These are phyloP conservation scores for Eugnorisma glareosa DNA, from an alignment of 2,888 invertebrate species.

Conservation along the genomic window DNA sequence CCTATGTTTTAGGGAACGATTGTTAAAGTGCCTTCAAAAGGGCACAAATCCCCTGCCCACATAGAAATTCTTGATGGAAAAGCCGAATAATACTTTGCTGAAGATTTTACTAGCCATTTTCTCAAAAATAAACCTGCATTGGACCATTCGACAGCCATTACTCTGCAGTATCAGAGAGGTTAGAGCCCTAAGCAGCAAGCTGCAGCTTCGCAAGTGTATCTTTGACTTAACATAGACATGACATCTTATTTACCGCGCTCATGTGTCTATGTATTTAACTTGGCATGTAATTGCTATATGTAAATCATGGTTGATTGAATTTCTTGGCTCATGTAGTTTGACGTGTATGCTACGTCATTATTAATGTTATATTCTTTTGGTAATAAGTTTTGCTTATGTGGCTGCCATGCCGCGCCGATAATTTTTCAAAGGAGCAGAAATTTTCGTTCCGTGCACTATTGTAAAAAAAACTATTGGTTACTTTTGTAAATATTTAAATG, in stretches of 20 bases:
- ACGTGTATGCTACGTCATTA: background rate
- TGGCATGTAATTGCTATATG: constrained; percentile 19
- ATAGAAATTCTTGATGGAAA: no score
- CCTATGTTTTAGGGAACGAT: no score
- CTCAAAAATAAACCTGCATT: no score
- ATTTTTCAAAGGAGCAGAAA: no score
- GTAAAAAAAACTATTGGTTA: no score
- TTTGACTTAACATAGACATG: background rate
- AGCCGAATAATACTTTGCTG: no score
- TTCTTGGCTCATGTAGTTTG: background rate
- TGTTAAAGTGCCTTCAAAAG: no score
- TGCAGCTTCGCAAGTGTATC: background rate
- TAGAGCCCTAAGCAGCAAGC: background rate
- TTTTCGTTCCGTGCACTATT: no score
- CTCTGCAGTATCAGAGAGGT: background rate
- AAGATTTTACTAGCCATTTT: no score
- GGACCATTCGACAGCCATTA: no score
- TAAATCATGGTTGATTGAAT: constrained; percentile 10
- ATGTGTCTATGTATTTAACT: constrained; percentile 6
- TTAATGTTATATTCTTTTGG: background rate
- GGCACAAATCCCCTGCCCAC: no score
- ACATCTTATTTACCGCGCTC: constrained; percentile 10
- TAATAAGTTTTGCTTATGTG: background rate
- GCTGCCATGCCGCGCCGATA: background rate
- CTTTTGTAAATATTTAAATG: no score